phyloP scores from a whole-genome alignment of 2,113 vertebrate species.

The Mustelus asterias region DNA sequence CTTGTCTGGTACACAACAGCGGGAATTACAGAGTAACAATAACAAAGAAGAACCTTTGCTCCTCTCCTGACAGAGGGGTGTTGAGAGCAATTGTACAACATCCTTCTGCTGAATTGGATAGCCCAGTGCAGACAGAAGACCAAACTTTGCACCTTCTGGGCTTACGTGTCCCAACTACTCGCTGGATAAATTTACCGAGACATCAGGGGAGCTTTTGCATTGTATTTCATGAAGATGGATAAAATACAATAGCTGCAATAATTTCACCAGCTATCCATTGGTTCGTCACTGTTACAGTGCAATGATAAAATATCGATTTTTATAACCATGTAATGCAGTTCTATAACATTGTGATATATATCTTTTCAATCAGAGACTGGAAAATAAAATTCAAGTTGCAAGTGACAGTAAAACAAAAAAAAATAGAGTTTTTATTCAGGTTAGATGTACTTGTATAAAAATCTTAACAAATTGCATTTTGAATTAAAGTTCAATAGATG shows the following conservation, averaged over 20 bases:
- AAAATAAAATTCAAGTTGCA: neutral
- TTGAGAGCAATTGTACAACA: neutral
- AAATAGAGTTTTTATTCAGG: neutral
- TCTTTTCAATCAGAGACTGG: neutral
- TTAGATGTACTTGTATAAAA: neutral
- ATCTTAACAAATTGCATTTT: neutral
- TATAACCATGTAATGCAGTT: neutral
- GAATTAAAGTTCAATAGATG: neutral
- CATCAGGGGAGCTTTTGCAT: neutral
- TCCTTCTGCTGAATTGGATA: neutral
- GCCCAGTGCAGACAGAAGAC: neutral
- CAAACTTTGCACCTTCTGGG: neutral
- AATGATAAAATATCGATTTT: neutral
- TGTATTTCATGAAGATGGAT: neutral
- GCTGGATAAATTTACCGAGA: neutral
- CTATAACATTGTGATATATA: neutral
- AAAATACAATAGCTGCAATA: neutral
- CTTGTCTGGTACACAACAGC: neutral
- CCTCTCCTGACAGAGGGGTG: neutral
- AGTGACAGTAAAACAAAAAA: neutral
- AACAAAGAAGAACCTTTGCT: neutral
- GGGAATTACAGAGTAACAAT: neutral
- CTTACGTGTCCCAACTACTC: neutral
- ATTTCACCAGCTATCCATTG: neutral
- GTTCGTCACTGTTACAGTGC: neutral